Base-by-base conservation (phyloP, 2,113 vertebrate species). In the Trogon surrucura region DNA sequence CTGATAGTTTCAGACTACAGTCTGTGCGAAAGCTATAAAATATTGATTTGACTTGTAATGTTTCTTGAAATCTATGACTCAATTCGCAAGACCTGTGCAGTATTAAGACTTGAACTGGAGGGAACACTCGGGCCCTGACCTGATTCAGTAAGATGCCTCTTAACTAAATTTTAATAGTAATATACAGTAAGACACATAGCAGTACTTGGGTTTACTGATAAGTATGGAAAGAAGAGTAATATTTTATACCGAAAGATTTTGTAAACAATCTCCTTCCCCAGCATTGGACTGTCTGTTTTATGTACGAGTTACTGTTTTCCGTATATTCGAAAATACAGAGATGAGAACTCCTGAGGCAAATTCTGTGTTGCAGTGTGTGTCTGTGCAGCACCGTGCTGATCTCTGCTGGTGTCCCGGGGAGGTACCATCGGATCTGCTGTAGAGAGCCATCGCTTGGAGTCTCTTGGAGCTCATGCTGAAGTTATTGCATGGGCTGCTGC, bases 31-130 rank as follows among this genome's bases (percentile, higher is more conserved):
- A 75, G 56, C 89, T 85, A 41, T 93, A 78, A 94, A 89, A 93
- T 91, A 96, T 93, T 88, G 86, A 94, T 88, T 82, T 91, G 56
- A 60, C 71, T 97, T 78, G 82, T 84, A 92, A 95, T 54, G 56
- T 74, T 95, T 86, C 88, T 72, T 56, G 65, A 48, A 88, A 80
- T 71, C 61, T 88, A n/a, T 70, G 75, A 78, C 88, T 96, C 57
- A 50, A 25, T 94, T 94, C 75, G 67, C 16, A 17, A 71, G 75
- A 62, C 38, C n/a, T 67, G 34, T 85, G 69, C 75, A 22, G 23
- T 82, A 84, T 21, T 34, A 51, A 85, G 82, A 20, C 72, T 61
- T 92, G 77, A 91, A 65, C 65, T 65, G 69, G 22, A 54, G 13
- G 62, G 41, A 72, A 73, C 21, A 5, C 9, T 62, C 54, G 13